Conservation (phyloP, 2,888 invertebrate species). For the Cantharis nigra region DNA sequence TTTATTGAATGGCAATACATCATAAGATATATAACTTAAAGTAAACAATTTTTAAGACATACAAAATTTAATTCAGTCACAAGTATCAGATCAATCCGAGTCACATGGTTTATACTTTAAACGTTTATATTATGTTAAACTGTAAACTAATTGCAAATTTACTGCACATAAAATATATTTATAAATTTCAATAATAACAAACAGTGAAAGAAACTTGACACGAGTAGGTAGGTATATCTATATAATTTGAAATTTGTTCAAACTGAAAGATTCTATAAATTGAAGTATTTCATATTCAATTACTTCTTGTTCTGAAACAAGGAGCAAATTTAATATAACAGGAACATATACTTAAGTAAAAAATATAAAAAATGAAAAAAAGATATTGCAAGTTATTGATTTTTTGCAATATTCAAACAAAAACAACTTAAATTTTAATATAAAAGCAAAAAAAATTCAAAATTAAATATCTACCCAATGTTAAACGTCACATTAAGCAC, state of each 20-base stretch:
- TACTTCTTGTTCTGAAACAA: slow-evolving; percentile 4
- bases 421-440: background rate
- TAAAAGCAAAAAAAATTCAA: background rate
- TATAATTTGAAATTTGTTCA: background rate
- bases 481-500: slow-evolving; percentile 5
- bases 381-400: background rate
- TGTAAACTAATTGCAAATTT: background rate
- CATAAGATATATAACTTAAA: background rate
- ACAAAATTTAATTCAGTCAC: background rate
- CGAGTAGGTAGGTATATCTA: background rate
- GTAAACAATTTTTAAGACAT: background rate
- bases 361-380: background rate
- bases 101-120: background rate
- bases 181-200: background rate
- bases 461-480: slow-evolving; percentile 11
- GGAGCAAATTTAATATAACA: background rate
- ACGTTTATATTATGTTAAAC: background rate
- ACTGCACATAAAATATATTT: background rate
- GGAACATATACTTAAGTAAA: background rate
- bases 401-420: background rate
- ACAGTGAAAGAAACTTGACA: background rate
- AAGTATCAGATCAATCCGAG: background rate
- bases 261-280: background rate
- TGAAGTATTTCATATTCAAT: background rate
- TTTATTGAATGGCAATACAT: background rate